Base-by-base conservation (phyloP, 1,140 invertebrate genomes). In the Drosophila azteca region DNA sequence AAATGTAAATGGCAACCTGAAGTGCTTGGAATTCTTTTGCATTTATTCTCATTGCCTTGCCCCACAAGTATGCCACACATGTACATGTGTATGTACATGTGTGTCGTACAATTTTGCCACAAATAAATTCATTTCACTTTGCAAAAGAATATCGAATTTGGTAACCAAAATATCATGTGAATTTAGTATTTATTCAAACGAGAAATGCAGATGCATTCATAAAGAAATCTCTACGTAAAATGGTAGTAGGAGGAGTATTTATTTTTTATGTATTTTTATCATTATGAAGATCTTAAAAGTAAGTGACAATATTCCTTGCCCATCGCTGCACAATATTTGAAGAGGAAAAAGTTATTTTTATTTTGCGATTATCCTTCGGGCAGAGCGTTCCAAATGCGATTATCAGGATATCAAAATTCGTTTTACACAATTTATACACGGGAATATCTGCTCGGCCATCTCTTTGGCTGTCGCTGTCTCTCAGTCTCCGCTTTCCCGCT, bases 11-110 rank as follows among this genome's bases (percentile, higher is more conserved):
- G 67, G 64, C 67, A 49, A 50, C 44, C 35, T 49, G 52, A 39
- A 69, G 67, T 69, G 39, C 44, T 50, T 15, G 35, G n/a, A 26
- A 46, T 58, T 24, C 65, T 52, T 69, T 69, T 65, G 69, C 63
- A 75, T 78, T 60, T 70, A 75, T 69, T 69, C 58, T 69, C 20
- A 69, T 69, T 69, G 57, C 55, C 49, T 24, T 24, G 24, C 24
- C 22, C 60, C 63, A 48, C 62, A 29, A 41, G 31, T 41, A 49
- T 64, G 59, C 31, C 57, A 35, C 66, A 3, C 35, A 39, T 39
- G 35, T 39, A 13, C 11, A 4, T 1, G 11, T 3, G 3, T 35
- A 9, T 8, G 7, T 9, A 31, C 31, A 11, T 35, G 17, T 3
- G 35, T 13, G 11, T 39, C 35, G 35, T 39, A 3, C 31, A 69